Base-by-base conservation (phyloP, 2,797 vertebrate species). In the Poecilia velifera region DNA sequence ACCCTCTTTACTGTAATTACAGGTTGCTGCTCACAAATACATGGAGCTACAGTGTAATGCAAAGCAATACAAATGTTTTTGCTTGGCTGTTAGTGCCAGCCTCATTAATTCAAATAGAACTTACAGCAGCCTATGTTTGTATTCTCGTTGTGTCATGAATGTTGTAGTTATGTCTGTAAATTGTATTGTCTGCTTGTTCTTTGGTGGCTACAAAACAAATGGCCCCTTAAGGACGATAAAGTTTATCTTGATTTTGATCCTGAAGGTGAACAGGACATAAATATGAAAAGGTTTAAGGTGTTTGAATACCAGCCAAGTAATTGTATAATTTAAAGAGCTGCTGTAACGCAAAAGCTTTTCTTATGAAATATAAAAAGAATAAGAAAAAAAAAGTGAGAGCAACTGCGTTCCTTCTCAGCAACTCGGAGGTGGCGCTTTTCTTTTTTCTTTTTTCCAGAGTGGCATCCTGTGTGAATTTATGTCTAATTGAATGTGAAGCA, bases 401-500 rank as follows among this genome's bases (percentile, higher is more conserved):
- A 76, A 84, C 83, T 78, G 73, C 45, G 18, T 7, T 77, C 76
- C 80, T 74, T 77, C 53, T 73, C 68, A 73, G 79, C 79, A 85
- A 82, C 84, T 76, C 78, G 78, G 79, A 80, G 87, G 84, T 70
- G 81, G 78, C 80, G 81, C 78, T 77, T 25, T 10, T 51, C 3
- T 51, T 53, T 46, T 75, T 66, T 59, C 47, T 7, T 76, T 74
- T 62, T 53, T 76, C 66, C 47, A 8, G 31, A 73, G 41, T 36
- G 20, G 16, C 47, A 86, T 84, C 76, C 72, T 62, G 75, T 80
- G 89, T 90, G 84, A 82, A 77, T 47, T 36, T 84, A 43, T 84
- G 71, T 86, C 66, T 74, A 31, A 25, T 8, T 49, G 64, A 84
- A 86, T 71, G 57, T 77, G 84, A 83, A 76, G 16, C 71, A 47